Base-by-base conservation (phyloP, 2,113 vertebrate genomes). In the Fulica atra region DNA sequence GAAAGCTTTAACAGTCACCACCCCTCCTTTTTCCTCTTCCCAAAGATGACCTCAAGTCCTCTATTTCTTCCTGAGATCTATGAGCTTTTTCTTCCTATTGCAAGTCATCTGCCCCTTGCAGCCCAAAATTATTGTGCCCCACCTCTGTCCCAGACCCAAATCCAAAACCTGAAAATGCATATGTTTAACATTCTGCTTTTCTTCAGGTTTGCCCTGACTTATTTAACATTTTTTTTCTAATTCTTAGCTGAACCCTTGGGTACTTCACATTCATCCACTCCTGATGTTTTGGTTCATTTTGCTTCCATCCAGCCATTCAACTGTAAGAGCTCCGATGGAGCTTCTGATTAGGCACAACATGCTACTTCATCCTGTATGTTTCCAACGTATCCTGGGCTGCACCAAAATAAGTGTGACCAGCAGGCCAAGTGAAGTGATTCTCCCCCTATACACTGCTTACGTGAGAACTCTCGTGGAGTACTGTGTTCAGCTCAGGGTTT, bases 121-220 rank as follows among this genome's bases (percentile, higher is more conserved):
- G 29, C 10, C 63, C 84, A 88, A 61, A 94, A 68, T 6, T 19
- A 7, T 51, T 33, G 17, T 57, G 9, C 7, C 11, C 26, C 14
- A 23, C 3, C 3, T 11, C 9, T 33, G 4, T 6, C 3, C 8
- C 16, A 2, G 3, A 3, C 18, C 7, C 9, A 48, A 53, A 19
- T 4, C 2, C 7, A 5, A 36, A 42, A 46, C 11, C 8, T 51
- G 29, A 18, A 65, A 69, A 83, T 12, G 10, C 11, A 73, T 61
- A 15, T 13, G 1, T 81, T 83, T 38, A 78, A 4, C 6, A 44
- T 80, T 89, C 13, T 68, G 7, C 3, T 64, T 83, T 91, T 86
- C n/a, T 66, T 59, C 24, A 20, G 5, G n/a, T 80, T 57, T 59
- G 4, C 21, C 73, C 73, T 54, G 7, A 44, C 11, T 63, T 33